Base-by-base conservation (phyloP, 2,888 invertebrate genomes). In the Metellina segmentata region DNA sequence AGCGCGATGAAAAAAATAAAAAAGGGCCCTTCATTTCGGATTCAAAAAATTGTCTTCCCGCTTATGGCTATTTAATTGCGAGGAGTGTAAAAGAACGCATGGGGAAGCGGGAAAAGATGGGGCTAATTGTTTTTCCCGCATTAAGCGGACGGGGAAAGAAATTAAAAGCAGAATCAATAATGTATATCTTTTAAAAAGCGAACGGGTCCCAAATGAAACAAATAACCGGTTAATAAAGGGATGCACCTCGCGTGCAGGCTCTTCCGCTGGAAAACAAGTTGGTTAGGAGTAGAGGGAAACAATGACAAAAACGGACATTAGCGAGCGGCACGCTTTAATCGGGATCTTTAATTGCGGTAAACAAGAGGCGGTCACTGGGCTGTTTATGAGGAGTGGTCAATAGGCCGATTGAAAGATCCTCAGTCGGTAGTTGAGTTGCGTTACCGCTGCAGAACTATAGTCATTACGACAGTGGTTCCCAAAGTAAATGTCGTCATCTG, bases 41-140 rank as follows among this genome's bases (percentile, higher is more conserved):
- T 77, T 81, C 70, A 81, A 91, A 91, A 91, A 91, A 91, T n/a
- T 83, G 91, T 91, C 89, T 89, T 89, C 71, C 91, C 91, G 91
- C 87, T 91, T 87, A 91, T 91, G 87, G 91, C 91, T 91, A 91
- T 91, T 91, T 91, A 91, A 91, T 91, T 91, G 91, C 86, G 82
- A 69, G 19, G 77, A 61, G 75, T 89, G 89, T 75, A 81, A 61
- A 75, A 89, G 83, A 83, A 81, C 20, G 90, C 53, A 19, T 16
- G 53, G 51, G 34, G 70, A 75, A 53, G 61, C 53, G n/a, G 72
- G 75, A 87, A 78, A 87, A 78, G 77, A 71, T 75, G 81, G 81
- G 82, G 91, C 91, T 91, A 91, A 91, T 91, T 91, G 91, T 87
- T 91, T 91, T 91, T 87, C 89, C 83, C 78, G 89, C 83, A 89